These are phyloP conservation scores for Apodemia mormo DNA, from an alignment of 2,888 invertebrate genomes.

Conservation along the genomic window DNA sequence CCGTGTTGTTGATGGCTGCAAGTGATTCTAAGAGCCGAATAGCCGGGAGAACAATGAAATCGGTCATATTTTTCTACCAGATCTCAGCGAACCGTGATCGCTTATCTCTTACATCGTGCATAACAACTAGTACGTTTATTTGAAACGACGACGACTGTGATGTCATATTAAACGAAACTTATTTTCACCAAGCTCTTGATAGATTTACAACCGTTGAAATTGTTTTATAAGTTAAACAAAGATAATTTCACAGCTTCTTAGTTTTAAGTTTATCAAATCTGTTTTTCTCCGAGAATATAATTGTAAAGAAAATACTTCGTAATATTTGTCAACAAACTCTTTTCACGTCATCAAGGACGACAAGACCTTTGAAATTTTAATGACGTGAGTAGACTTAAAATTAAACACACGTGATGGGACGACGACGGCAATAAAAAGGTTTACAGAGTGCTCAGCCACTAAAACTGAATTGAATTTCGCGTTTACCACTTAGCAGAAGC, in stretches of 20 bases:
- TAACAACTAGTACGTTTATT: slow-evolving; percentile 69
- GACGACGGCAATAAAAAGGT: slow-evolving; percentile 49
- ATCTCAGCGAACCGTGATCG: slow-evolving; percentile 71
- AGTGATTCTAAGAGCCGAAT: slow-evolving; percentile 77
- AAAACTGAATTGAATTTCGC: slow-evolving; percentile 61
- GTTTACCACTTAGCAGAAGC: slow-evolving; percentile 52
- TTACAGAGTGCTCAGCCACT: slow-evolving; percentile 51
- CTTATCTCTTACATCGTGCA: slow-evolving; percentile 73
- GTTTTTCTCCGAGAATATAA: not conserved
- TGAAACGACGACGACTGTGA: slow-evolving; percentile 55
- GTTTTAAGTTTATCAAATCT: too few relatives aligned
- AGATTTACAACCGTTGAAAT: slow-evolving; percentile 41
- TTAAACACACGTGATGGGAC: slow-evolving; percentile 41
- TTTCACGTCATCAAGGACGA: slow-evolving; percentile 20
- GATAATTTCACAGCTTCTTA: too few relatives aligned
- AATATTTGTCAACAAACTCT: slow-evolving; percentile 1
- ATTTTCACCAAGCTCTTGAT: slow-evolving; percentile 64
- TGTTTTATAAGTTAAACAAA: too few relatives aligned
- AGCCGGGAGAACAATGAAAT: slow-evolving; percentile 77
- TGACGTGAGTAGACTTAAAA: slow-evolving; percentile 41
- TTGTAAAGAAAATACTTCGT: not conserved
- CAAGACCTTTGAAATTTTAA: slow-evolving; percentile 32
- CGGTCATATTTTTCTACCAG: slow-evolving; percentile 79
- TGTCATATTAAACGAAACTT: slow-evolving; percentile 61
- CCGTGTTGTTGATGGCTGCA: slow-evolving; percentile 76